Evolutionary conservation across 2,113 vertebrate species (phyloP), one percentile per base, ranked within the genome.

Genomic region (Macaca mulatta): DNA sequence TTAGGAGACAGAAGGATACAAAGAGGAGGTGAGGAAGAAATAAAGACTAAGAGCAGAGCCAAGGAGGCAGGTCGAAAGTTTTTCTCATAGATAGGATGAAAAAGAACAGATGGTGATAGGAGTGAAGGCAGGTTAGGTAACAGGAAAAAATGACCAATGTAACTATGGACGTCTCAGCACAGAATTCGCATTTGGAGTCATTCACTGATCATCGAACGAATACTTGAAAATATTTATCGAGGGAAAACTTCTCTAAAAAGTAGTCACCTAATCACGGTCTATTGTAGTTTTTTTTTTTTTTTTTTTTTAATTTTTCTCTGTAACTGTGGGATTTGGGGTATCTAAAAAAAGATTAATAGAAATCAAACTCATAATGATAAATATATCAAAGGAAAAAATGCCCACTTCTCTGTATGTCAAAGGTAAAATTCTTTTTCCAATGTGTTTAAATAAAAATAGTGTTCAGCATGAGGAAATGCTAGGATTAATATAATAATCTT

Each of bases 391-490:
- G 48, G 1, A n/a, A 82, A 55, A 89, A 89, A 74, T 77, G 2
- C 20, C 55, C 3, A 77, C 43, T 45, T 96, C 14, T 69, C 20
- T 83, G 45, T 67, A 18, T 43, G 5, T 50, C 2, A 79, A 78
- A 96, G 35, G 25, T 85, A 81, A 93, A 90, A 61, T 27, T 8
- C 50, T 48, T 52, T 50, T 55, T 25, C 8, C 48, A 61, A 4
- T n/a, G 7, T 79, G 11, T 93, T 84, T 70, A 83, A 90, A 85
- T 89, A 40, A 93, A 84, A 97, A 17, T 35, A 89, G 14, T 50
- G 2, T 61, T 87, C 3, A 30, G 11, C 48, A 43, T 16, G 61
- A 75, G 6, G 25, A 96, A 95, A 83, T 86, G 17, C 14, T 92
- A n/a, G 8, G 38, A 8, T 74, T 92, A 30, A 64, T 78, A 18